Conservation (phyloP, 2,113 vertebrate genomes). For the Polypterus bichir region DNA sequence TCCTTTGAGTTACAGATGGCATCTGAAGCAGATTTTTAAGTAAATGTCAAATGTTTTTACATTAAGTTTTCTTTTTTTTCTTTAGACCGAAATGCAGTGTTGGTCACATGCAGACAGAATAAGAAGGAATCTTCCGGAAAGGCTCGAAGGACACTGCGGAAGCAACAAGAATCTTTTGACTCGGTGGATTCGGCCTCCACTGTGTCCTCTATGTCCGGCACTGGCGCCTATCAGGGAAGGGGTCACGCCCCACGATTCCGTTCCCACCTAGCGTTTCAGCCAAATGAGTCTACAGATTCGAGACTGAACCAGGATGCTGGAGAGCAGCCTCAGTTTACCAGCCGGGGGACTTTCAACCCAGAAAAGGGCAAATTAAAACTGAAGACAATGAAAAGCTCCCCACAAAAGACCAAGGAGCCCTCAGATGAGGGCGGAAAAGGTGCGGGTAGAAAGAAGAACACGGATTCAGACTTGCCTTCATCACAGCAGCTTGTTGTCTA, state of each 20-base stretch:
- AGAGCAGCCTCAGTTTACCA: conserved; percentile 73
- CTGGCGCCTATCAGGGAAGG: conserved; percentile 53
- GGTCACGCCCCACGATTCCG: conserved; percentile 72
- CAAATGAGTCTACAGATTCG: conserved; percentile 27
- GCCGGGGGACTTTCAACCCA: conserved; percentile 79
- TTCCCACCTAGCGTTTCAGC: conserved; percentile 40
- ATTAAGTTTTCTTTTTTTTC: conserved; percentile 3
- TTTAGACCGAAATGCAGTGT: conserved; percentile 58
- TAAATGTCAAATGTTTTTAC: background rate
- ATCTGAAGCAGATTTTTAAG: too few species aligned
- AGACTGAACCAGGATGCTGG: conserved; percentile 48
- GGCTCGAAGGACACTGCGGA: conserved; percentile 41
- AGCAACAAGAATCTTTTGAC: conserved; percentile 59
- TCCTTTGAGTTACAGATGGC: too few species aligned
- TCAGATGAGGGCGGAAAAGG: conserved; percentile 34
- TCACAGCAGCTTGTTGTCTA: conserved; percentile 65
- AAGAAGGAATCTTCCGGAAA: conserved; percentile 51
- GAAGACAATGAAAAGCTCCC: conserved; percentile 62
- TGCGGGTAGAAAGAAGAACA: conserved; percentile 40
- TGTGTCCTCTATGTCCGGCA: conserved; percentile 48
- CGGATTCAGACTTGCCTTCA: conserved; percentile 53
- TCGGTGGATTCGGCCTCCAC: conserved; percentile 43
- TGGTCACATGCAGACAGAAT: conserved; percentile 44
- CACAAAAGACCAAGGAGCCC: conserved; percentile 63
- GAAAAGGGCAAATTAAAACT: conserved; percentile 88